These are phyloP conservation scores for Sebastes itinus DNA, from an alignment of 2,797 vertebrate species.

Conservation along the genomic window DNA sequence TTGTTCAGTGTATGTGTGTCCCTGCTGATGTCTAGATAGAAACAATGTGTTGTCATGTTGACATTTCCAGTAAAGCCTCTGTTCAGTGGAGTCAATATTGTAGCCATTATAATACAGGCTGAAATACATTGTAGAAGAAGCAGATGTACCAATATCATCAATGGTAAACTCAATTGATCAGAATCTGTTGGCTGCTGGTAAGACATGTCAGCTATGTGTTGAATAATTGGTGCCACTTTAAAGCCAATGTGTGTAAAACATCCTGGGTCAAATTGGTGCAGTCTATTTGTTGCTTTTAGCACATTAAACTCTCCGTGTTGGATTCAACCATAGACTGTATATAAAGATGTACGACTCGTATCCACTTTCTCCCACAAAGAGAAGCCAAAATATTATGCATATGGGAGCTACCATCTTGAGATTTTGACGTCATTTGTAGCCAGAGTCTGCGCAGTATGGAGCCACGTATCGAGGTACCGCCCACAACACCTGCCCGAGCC, in stretches of 20 bases:
- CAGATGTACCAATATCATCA: background rate
- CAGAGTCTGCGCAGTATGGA: no score
- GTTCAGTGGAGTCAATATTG: background rate
- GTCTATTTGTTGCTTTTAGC: background rate
- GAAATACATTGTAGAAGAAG: background rate
- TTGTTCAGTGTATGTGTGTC: background rate
- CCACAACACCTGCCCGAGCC: no score
- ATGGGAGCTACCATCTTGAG: fast-evolving
- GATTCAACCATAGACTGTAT: background rate
- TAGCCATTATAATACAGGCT: background rate
- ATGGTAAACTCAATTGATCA: background rate
- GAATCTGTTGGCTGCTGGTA: background rate
- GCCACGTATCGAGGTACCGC: fast-evolving
- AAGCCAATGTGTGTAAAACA: background rate
- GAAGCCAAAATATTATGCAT: no score
- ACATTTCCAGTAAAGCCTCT: background rate
- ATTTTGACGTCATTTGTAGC: no score
- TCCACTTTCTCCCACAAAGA: background rate
- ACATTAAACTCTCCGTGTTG: background rate
- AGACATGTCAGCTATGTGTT: background rate
- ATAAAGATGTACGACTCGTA: no score
- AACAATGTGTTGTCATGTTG: background rate
- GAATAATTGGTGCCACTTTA: background rate
- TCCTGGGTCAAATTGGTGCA: background rate
- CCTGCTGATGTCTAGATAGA: background rate